phyloP scores from a whole-genome alignment of 2,113 vertebrate genomes.

The Hystrix brachyura region DNA sequence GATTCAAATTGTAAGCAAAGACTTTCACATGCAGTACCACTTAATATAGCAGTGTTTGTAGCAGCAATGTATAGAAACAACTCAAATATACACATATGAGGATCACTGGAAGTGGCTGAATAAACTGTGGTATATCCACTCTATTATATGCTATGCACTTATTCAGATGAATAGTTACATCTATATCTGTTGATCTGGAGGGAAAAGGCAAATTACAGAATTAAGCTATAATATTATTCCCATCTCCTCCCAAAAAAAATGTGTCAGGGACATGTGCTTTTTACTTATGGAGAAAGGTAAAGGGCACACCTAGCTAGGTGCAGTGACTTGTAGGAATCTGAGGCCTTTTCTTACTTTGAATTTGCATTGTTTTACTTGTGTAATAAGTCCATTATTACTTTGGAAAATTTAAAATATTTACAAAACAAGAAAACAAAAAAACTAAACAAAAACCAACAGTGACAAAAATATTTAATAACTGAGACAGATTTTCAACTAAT shows the following conservation, averaged over 20 bases:
- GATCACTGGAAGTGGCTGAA: not conserved
- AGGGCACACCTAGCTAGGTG: rapidly evolving
- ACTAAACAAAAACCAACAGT: not conserved
- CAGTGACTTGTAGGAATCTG: not conserved
- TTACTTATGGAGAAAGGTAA: rapidly evolving
- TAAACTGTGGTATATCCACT: not conserved
- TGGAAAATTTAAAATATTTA: not conserved
- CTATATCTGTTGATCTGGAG: not conserved
- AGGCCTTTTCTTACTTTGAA: not conserved
- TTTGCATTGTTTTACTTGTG: not conserved
- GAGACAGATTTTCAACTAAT: not conserved
- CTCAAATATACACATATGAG: rapidly evolving
- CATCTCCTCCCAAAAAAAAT: too few relatives aligned
- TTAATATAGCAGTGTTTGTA: not conserved
- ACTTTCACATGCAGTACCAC: not conserved
- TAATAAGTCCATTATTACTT: not conserved
- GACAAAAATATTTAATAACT: not conserved
- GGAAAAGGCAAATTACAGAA: not conserved
- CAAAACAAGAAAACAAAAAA: not conserved
- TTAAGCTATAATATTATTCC: not conserved
- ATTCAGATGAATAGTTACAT: not conserved
- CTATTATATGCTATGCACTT: rapidly evolving
- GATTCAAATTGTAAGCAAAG: not conserved
- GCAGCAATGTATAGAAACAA: not conserved
- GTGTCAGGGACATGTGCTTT: not conserved